Evolutionary conservation across 2,113 vertebrate genomes (phyloP), one percentile per base, ranked within the genome.

Genomic region (Emydura subglobosa): DNA sequence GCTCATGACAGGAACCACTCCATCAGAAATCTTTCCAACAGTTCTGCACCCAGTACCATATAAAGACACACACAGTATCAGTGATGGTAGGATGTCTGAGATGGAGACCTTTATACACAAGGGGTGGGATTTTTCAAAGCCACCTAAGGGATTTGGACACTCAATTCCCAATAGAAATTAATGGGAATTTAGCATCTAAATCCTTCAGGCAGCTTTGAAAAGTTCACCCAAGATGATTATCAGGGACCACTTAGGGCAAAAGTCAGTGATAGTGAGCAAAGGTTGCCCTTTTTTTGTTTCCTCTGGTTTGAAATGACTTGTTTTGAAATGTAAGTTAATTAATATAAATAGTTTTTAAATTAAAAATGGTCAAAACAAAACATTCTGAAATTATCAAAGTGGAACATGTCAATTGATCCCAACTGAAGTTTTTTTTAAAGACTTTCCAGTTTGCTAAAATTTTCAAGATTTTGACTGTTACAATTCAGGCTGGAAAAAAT

Each of bases 271-370:
- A 19, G 6, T 16, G 34, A 42, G 47, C 27, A 53, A 93, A 93
- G 19, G 90, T 61, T 80, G 19, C 14, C 90, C 22, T 61, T 72
- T 39, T 47, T 22, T 95, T 84, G 17, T 88, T 94, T 90, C 91
- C 53, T 1, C 65, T 68, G 65, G 34, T n/a, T 68, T n/a, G 16
- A n/a, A 39, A n/a, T n/a, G 17, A 68, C 34, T 34, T 65, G 8
- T n/a, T 68, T 68, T 68, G 61, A 68, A 68, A 68, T 68, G 57
- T 29, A n/a, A 21, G 34, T 21, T 8, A n/a, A 68, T 68, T 39
- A 10, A 14, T 5, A 7, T n/a, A 34, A 68, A 68, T 68, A 34
- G 65, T 9, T 17, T 39, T 68, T 53, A 53, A 53, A 53, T 53
- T 53, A 17, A 16, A 17, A 53, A 53, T 53, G 51, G 51, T 14